phyloP scores from a whole-genome alignment of 2,797 vertebrate species.

The Peromyscus attwateri region DNA sequence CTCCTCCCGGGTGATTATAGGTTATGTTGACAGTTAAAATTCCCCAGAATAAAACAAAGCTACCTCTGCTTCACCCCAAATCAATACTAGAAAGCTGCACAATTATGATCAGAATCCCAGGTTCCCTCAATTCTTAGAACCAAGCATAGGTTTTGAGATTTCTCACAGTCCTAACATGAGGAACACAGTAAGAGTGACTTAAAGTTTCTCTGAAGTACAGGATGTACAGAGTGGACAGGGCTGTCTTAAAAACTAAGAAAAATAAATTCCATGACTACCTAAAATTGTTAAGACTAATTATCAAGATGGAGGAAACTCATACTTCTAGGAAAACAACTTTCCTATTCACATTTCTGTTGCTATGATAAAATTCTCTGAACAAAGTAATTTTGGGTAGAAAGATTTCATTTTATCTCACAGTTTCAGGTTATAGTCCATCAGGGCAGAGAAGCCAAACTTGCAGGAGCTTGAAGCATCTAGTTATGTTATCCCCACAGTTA shows the following conservation, averaged over 20 bases:
- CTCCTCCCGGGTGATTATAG: neutral
- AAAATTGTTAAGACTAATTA: neutral
- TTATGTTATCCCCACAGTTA: no score
- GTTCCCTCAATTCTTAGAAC: neutral
- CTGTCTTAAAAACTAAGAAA: neutral
- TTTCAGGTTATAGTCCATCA: neutral
- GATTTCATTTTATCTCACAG: neutral
- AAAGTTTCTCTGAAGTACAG: neutral
- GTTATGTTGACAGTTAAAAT: neutral
- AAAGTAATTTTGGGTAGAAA: neutral
- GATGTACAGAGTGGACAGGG: neutral
- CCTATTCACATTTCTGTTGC: neutral
- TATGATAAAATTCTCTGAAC: neutral
- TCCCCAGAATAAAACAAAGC: neutral
- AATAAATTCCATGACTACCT: neutral
- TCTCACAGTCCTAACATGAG: neutral
- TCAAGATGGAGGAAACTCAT: neutral
- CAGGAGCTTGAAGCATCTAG: neutral
- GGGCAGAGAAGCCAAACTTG: neutral
- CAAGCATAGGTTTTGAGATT: neutral
- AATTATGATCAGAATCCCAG: neutral
- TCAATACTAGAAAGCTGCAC: neutral
- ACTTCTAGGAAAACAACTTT: neutral
- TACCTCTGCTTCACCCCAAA: neutral
- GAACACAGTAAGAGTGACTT: neutral